These are phyloP conservation scores for Danaus chrysippus DNA, from an alignment of 2,888 invertebrate genomes.

Conservation along the genomic window DNA sequence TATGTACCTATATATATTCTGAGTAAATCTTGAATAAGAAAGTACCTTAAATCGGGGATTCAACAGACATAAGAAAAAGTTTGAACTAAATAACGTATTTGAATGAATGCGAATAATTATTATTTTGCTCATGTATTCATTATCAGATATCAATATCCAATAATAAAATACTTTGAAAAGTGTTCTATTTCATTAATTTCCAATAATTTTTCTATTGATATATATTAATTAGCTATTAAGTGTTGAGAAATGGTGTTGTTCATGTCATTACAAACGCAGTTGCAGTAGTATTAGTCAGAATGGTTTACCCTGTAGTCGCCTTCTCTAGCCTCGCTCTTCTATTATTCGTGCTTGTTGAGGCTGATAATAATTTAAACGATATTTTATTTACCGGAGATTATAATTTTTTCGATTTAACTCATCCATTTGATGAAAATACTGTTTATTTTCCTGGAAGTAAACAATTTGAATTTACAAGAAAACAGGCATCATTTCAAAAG, in stretches of 20 bases:
- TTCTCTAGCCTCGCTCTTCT: slow-evolving; percentile 21
- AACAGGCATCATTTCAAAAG: slow-evolving; percentile 33
- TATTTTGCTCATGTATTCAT: too few species aligned
- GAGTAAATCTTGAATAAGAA: too few species aligned
- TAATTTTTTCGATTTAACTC: slow-evolving; percentile 56
- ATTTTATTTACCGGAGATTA: slow-evolving; percentile 49
- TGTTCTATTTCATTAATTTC: too few species aligned
- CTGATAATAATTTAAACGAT: slow-evolving; percentile 39
- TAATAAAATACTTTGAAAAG: too few species aligned
- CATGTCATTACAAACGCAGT: neutral
- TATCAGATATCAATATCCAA: too few species aligned
- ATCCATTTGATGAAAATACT: slow-evolving; percentile 50
- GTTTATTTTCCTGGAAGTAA: slow-evolving; percentile 48
- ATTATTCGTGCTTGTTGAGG: slow-evolving; percentile 16
- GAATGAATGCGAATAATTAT: too few species aligned
- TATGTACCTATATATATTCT: too few species aligned
- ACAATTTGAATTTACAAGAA: slow-evolving; percentile 49
- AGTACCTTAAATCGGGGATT: too few species aligned
- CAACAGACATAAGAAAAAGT: too few species aligned
- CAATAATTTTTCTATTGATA: too few species aligned
- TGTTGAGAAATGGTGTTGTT: neutral
- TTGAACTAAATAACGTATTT: too few species aligned
- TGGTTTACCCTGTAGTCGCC: slow-evolving; percentile 31
- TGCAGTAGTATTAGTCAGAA: slow-evolving; percentile 25
- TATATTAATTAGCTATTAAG: too few species aligned